phyloP scores from a whole-genome alignment of 1,140 invertebrate species.

The Drosophila watanabei region DNA sequence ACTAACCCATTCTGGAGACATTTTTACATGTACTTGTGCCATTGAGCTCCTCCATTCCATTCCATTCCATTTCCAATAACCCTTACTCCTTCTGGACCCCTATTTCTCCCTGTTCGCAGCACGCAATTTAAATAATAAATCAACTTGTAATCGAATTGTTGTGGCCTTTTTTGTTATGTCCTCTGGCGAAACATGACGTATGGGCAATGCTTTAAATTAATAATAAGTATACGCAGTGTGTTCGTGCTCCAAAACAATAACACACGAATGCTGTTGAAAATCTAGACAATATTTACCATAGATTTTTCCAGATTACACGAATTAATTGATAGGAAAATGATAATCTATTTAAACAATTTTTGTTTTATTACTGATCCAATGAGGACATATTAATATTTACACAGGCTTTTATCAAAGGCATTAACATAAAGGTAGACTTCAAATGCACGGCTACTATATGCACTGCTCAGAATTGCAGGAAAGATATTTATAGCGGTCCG shows the following conservation, averaged over 20 bases:
- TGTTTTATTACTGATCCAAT: neutral
- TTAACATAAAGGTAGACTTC: neutral
- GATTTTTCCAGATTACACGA: neutral
- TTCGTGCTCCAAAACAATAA: neutral
- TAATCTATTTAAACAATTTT: neutral
- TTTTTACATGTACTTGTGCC: slow-evolving; percentile 18
- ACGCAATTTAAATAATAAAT: slow-evolving; percentile 72
- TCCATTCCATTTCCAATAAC: slow-evolving; percentile 2
- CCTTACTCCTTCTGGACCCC: neutral
- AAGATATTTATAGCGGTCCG: slow-evolving; percentile 24
- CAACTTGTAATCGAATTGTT: slow-evolving; percentile 57
- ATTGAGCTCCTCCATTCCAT: slow-evolving; percentile 5
- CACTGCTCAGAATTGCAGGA: slow-evolving; percentile 14
- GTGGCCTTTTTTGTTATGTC: slow-evolving; percentile 28
- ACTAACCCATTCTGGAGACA: neutral
- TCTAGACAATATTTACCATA: slow-evolving; percentile 4
- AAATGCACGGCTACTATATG: slow-evolving; percentile 10
- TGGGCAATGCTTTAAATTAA: slow-evolving; percentile 59
- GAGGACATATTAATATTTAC: neutral
- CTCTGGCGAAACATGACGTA: slow-evolving; percentile 49
- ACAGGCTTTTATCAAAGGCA: neutral
- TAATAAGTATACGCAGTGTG: slow-evolving; percentile 66
- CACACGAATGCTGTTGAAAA: slow-evolving; percentile 7
- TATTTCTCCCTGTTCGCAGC: slow-evolving; percentile 4
- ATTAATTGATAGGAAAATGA: neutral